Evolutionary conservation across 2,797 vertebrate genomes (phyloP).

Genomic region (Aeoliscus strigatus): DNA sequence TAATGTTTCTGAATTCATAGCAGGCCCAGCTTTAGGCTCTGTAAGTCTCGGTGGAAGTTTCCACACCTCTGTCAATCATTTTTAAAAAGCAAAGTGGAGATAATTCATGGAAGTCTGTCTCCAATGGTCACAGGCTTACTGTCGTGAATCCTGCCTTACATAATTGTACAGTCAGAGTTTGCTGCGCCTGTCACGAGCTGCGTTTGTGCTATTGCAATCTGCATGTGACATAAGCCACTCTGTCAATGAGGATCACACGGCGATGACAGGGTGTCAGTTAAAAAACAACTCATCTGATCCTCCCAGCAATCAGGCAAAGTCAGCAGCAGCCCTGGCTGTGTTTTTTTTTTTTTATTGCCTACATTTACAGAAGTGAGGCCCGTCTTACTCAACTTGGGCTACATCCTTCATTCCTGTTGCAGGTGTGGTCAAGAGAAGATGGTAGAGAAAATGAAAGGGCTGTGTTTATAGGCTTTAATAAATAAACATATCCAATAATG

Average conservation of each 20-base stretch:
- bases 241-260: slow-evolving; percentile 60
- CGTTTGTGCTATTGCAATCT: slow-evolving; percentile 62
- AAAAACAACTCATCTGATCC: slow-evolving; percentile 31
- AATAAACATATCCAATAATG: slow-evolving; percentile 18
- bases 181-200: slow-evolving; percentile 67
- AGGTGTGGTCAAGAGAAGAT: slow-evolving; percentile 53
- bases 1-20: too few species aligned
- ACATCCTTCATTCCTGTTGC: slow-evolving; percentile 69
- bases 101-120: slow-evolving; percentile 4
- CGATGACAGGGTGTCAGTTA: slow-evolving; percentile 37
- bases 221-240: slow-evolving; percentile 56
- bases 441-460: slow-evolving; percentile 53
- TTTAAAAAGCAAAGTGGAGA: slow-evolving; percentile 9
- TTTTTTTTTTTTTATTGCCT: slow-evolving; percentile 22
- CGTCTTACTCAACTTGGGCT: slow-evolving; percentile 67
- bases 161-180: slow-evolving; percentile 69
- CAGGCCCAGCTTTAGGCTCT: slow-evolving; percentile 1
- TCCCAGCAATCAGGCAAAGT: slow-evolving; percentile 7
- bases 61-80: slow-evolving; percentile 3
- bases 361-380: slow-evolving; percentile 68
- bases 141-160: slow-evolving; percentile 53
- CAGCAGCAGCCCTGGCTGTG: slow-evolving; percentile 5
- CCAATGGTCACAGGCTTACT: slow-evolving; percentile 14
- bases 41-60: background rate
- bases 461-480: slow-evolving; percentile 38